Evolutionary conservation across 1,140 invertebrate genomes (phyloP), one percentile per base, ranked within the genome.

Genomic region (Dinoponera quadriceps): DNA sequence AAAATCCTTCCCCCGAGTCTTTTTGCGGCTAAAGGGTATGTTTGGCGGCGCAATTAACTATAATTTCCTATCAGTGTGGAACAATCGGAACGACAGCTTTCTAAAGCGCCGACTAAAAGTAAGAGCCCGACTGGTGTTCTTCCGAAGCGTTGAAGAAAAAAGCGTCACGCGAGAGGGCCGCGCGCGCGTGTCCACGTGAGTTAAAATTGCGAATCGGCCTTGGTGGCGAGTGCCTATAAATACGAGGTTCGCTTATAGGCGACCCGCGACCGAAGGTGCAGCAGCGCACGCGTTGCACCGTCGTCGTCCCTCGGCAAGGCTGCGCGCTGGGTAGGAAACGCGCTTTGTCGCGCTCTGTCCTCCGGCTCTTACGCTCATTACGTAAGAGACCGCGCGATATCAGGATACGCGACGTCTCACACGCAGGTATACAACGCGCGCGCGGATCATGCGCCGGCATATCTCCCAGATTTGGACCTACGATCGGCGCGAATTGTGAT

Each of bases 141-240:
- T 20, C 44, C n/a, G n/a, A 54, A 33, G 44, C 33, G 25, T 59
- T 7, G 14, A 69, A 78, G 27, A 38, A 65, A 51, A 71, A 80
- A 59, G 51, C 33, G 65, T 80, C 75, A 71, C 75, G 51, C 65
- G 75, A 69, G 48, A 55, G 29, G 22, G 51, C 38, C 72, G 73
- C 74, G 22, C 74, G 74, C 62, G 60, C 48, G 75, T 78, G 51
- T 80, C 75, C 75, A 80, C 65, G 75, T 80, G 65, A 80, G 75
- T 80, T 80, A 80, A 80, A 80, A 71, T 80, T 80, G 75, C 65
- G 51, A 38, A 80, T 80, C 75, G 75, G 75, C 75, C 75, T 80
- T 80, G 75, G n/a, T 71, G 51, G n/a, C 22, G 48, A 48, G 65
- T 80, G 54, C 49, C 75, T 80, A 80, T 80, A 80, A 80, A 80